Evolutionary conservation across 2,797 vertebrate genomes (phyloP), one percentile per base, ranked within the genome.

Genomic region (Oreonectes daqikongensis): DNA sequence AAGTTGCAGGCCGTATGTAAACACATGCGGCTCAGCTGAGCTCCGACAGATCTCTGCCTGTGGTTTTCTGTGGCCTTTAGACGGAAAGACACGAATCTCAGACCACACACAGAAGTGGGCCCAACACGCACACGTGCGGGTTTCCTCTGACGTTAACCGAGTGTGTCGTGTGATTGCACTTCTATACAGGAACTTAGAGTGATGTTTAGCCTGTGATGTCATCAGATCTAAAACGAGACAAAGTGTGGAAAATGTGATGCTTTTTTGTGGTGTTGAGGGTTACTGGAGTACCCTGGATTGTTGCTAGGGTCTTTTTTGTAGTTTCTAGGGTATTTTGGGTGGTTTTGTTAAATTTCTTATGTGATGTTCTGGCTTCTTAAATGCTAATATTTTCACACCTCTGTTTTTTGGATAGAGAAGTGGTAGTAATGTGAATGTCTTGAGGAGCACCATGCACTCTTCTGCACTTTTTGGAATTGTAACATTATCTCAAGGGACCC

Each of bases 21-120:
- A 91, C 85, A 89, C 84, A 86, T 80, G 80, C 86, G 86, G 84
- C 87, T 86, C 48, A 20, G 20, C 61, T 40, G 60, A n/a, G 55
- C 24, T 5, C 10, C 2, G 20, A n/a, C 50, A 22, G n/a, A 12
- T 3, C 35, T 67, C 60, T 78, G 72, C 69, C 53, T 73, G 74
- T 22, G 59, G 77, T 77, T 63, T 79, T 40, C 71, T 74, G 65
- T 63, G 57, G 38, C 22, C 50, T 75, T 71, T 40, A 28, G 52
- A 46, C 17, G 11, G 5, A 1, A 17, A 26, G 55, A 35, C 4
- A 3, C 4, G 18, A 48, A 74, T 40, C 30, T n/a, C 20, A 28
- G 35, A 68, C 42, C n/a, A n/a, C 32, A 40, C 18, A 5, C 50
- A 8, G 35, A 26, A 10, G 2, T 12, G 38, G 38, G 11, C 38